Evolutionary conservation across 2,113 vertebrate species (phyloP).

Genomic region (Notechis scutatus): DNA sequence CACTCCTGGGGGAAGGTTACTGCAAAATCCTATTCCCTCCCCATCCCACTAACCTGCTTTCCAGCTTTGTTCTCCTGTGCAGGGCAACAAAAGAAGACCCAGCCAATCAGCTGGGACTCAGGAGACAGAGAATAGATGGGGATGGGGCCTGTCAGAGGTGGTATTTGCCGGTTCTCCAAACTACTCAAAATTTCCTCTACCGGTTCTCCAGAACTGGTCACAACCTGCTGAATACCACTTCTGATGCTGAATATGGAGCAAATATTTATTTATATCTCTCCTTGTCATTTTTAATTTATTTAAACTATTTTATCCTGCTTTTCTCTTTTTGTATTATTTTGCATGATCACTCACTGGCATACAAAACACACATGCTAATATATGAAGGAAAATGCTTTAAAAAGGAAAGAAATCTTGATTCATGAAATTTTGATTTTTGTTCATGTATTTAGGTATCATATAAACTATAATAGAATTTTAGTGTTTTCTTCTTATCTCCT

Average conservation of each 20-base stretch:
- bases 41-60: too few relatives aligned
- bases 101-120: too few relatives aligned
- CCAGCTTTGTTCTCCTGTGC: too few relatives aligned
- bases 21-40: too few relatives aligned
- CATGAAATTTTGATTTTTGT: neutral
- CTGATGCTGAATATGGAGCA: neutral
- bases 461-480: neutral
- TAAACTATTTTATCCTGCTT: neutral
- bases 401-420: neutral
- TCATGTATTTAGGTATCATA: neutral
- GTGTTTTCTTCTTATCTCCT: neutral
- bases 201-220: too few relatives aligned
- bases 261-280: neutral
- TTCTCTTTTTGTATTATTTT: neutral
- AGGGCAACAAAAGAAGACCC: too few relatives aligned
- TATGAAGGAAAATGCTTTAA: neutral
- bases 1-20: too few relatives aligned
- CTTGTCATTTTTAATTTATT: neutral
- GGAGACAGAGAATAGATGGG: too few relatives aligned
- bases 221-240: too few relatives aligned
- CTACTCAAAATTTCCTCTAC: too few relatives aligned
- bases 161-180: too few relatives aligned
- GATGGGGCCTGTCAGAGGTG: too few relatives aligned
- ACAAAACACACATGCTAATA: neutral
- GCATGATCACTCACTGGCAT: neutral